Evolutionary conservation across 1,140 invertebrate genomes (phyloP).

Genomic region (Druon quercuslanigerum): DNA sequence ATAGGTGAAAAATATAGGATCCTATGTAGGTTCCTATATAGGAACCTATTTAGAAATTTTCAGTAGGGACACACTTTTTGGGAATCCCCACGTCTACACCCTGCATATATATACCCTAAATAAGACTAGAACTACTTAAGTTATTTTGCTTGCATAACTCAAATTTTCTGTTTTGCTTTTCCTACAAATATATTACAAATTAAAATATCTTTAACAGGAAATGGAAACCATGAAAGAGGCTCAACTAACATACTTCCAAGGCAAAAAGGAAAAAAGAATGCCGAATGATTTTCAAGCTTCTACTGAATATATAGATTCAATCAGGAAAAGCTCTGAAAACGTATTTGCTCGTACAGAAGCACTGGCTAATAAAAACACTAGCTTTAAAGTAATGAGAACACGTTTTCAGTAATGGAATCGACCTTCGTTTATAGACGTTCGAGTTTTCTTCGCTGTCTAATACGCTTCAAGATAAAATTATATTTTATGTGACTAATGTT

Average conservation of each 20-base stretch:
- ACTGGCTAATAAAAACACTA: conserved; percentile 72
- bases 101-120: no score
- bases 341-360: conserved; percentile 74
- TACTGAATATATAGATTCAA: conserved; percentile 71
- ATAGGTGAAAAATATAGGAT: no score
- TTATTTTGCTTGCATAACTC: no score
- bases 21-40: no score
- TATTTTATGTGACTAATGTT: background rate
- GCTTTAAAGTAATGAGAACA: conserved; percentile 74
- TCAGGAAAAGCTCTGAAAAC: conserved; percentile 71
- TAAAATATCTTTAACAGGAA: conserved; percentile 41
- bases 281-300: conserved; percentile 66
- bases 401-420: conserved; percentile 50
- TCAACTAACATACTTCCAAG: conserved; percentile 35
- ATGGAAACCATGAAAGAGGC: conserved; percentile 33
- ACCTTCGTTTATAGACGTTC: background rate
- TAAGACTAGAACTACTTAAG: no score
- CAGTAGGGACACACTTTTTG: no score
- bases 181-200: background rate
- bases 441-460: background rate
- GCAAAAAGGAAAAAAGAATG: conserved; percentile 48
- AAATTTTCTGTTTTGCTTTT: no score
- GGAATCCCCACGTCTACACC: no score
- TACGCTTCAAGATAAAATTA: conserved; percentile 27
- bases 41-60: no score